Base-by-base conservation (phyloP, 2,797 vertebrate genomes). In the Micromesistius poutassou region DNA sequence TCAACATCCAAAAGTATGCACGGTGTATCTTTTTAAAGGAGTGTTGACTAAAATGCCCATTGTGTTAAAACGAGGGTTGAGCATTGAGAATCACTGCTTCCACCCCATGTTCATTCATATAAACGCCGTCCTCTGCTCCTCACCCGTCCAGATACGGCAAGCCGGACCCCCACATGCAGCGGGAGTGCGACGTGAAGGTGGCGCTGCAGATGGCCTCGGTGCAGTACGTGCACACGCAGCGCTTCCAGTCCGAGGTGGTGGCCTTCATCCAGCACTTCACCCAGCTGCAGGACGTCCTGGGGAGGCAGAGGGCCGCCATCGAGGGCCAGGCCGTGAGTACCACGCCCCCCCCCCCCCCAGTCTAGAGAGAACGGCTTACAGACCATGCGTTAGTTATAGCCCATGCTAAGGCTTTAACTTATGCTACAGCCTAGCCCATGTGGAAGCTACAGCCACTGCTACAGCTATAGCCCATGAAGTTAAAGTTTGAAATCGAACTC, bases 231-330 rank as follows among this genome's bases (percentile, higher is more conserved):
- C 98, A 99, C 81, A 99, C 98, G 0, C 98, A 99, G 91, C 97
- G 98, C 74, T 99, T 99, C 86, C 98, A 99, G 91, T 94, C 96
- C 0, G 98, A 99, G 88, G 96, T 99, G 85, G 96, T 98, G 66
- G 93, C 97, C 50, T 99, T 99, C 84, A 95, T 99, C 68, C 98
- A 98, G 73, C 97, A 99, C 71, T 99, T 99, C 76, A 98, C 97
- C 0, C 98, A 99, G 91, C 93, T 99, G 10, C 98, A 99, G 78
- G 98, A 99, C 0, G 95, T 99, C 76, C 79, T 99, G 0, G 98
- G 98, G 55, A 87, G 98, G 46, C 98, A 99, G 88, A 95, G 97
- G 86, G 98, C 98, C 2, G 98, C 98, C 0, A 91, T 98, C 22
- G 96, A 98, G 90, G 98, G 98, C 36, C 98, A 99, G 88, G 94